Evolutionary conservation across 2,797 vertebrate genomes (phyloP).

Genomic region (Lutjanus argentimaculatus): DNA sequence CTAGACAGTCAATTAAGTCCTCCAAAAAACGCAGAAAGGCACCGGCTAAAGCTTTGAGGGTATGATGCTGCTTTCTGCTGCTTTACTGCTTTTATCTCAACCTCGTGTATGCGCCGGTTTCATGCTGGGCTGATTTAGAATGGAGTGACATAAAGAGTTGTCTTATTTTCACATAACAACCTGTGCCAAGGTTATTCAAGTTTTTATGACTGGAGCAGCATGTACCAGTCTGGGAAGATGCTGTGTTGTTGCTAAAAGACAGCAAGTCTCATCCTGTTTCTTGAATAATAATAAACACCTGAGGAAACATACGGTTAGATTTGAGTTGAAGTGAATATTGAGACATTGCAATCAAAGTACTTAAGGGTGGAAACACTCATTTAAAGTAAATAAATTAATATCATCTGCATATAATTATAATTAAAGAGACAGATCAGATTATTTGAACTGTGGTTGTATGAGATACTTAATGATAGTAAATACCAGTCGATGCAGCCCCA

Average conservation of each 20-base stretch:
- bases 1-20: slow-evolving; percentile 83
- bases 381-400: slow-evolving; percentile 1
- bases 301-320: neutral
- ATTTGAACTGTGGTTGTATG: too few relatives aligned
- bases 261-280: neutral
- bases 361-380: neutral
- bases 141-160: slow-evolving; percentile 1
- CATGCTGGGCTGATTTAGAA: slow-evolving; percentile 30
- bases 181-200: slow-evolving; percentile 33
- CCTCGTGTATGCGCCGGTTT: slow-evolving; percentile 16
- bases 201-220: slow-evolving; percentile 34
- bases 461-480: too few relatives aligned
- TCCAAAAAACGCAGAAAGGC: slow-evolving; percentile 62
- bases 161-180: slow-evolving; percentile 47
- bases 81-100: slow-evolving; percentile 52
- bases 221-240: slow-evolving; percentile 6
- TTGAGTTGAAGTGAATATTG: neutral
- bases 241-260: neutral
- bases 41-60: slow-evolving; percentile 35
- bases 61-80: slow-evolving; percentile 33
- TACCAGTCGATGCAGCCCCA: too few relatives aligned
- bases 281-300: slow-evolving; percentile 2
- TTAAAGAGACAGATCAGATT: too few relatives aligned
- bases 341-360: neutral
- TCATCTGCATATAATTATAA: neutral